Evolutionary conservation across 2,113 vertebrate genomes (phyloP).

Genomic region (Stercorarius parasiticus): DNA sequence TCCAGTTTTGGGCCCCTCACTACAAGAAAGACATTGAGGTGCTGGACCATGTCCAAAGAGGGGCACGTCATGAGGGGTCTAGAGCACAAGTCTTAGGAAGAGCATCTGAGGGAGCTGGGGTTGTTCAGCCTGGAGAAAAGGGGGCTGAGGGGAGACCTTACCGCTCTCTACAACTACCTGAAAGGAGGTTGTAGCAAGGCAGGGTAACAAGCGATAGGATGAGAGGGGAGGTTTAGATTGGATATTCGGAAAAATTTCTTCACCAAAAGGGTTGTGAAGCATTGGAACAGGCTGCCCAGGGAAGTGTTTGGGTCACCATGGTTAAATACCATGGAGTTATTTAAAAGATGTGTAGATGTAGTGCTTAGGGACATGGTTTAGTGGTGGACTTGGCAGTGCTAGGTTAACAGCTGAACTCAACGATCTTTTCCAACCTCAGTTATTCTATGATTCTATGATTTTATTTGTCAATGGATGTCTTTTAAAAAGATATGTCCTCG

Average conservation of each 20-base stretch:
- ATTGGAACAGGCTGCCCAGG: not conserved
- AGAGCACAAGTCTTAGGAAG: not conserved
- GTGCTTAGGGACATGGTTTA: not conserved
- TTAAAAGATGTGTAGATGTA: not conserved
- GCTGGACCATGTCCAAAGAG: not conserved
- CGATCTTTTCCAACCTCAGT: not conserved
- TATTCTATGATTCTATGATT: not conserved
- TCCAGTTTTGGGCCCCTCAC: not conserved
- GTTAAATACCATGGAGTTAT: not conserved
- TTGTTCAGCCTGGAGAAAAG: not conserved
- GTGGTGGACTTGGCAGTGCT: not conserved
- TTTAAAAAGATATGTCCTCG: not conserved
- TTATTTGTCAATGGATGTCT: not conserved
- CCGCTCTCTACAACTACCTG: not conserved
- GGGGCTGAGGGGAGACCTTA: not conserved
- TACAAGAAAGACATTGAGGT: not conserved
- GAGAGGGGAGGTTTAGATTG: not conserved
- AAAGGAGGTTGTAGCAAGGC: not conserved
- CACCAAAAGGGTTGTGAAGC: not conserved
- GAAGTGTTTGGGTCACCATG: not conserved
- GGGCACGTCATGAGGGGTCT: not conserved
- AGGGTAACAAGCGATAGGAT: not conserved
- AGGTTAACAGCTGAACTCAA: not conserved
- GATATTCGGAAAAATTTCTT: not conserved
- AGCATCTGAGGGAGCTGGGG: not conserved